Percentiles rank a stretch among this genome's conserved stretches.
phyloP scores from a whole-genome alignment of 2,113 vertebrate genomes.

The Limnothrissa miodon region DNA sequence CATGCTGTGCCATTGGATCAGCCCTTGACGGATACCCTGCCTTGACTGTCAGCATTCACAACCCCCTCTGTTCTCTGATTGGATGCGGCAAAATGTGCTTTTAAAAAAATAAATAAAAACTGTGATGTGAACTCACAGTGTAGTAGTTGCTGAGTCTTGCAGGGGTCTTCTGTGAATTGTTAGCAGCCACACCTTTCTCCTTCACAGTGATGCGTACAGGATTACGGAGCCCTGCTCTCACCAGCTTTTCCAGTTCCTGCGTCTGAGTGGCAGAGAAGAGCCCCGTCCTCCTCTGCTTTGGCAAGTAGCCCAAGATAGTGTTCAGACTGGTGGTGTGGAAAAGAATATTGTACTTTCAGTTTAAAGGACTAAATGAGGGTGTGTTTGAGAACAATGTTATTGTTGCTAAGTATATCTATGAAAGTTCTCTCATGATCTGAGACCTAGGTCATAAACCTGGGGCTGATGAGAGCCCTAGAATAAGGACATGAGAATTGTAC shows the following conservation, averaged over 20 bases:
- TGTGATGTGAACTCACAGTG: conserved; percentile 69
- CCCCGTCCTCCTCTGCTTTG: conserved; percentile 93
- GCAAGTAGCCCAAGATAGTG: conserved; percentile 83
- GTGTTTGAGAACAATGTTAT: background rate
- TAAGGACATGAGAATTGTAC: conserved; percentile 58
- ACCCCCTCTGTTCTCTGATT: no score
- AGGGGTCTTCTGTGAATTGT: conserved; percentile 84
- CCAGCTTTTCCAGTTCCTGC: conserved; percentile 93
- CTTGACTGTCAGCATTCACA: no score
- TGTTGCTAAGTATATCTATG: background rate
- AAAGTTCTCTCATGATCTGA: background rate
- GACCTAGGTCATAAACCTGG: no score
- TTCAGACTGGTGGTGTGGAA: conserved; percentile 76
- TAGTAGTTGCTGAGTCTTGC: conserved; percentile 88
- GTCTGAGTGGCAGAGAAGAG: conserved; percentile 97
- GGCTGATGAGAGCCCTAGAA: no score
- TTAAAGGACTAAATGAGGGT: no score
- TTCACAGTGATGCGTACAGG: conserved; percentile 91
- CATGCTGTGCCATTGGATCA: no score
- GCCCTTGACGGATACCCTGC: no score
- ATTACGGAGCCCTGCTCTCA: conserved; percentile 91
- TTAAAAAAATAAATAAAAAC: background rate
- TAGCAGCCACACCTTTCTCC: conserved; percentile 85
- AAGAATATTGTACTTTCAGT: background rate
- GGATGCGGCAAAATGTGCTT: no score